Conservation (phyloP, 92 coral and sea anemone species). For the Zoanthus sociatus region DNA sequence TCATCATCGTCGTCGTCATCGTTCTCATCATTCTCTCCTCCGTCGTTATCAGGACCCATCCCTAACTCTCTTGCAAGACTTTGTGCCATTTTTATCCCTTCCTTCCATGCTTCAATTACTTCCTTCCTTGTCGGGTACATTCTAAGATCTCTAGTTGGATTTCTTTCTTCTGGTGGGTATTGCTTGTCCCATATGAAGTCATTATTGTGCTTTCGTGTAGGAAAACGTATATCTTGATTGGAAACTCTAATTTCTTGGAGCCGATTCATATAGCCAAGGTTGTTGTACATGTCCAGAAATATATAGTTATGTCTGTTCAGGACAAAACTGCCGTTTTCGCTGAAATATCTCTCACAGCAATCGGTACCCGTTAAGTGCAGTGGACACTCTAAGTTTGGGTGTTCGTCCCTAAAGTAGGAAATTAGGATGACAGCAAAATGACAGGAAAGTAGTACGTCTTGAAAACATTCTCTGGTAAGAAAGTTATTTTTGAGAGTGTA, state of each 20-base stretch:
- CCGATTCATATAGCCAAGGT: slow-evolving; percentile 67
- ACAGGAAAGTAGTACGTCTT: slow-evolving; percentile 68
- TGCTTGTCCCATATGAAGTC: slow-evolving; percentile 66
- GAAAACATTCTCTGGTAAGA: slow-evolving; percentile 72
- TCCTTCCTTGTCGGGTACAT: slow-evolving; percentile 44
- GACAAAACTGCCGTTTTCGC: slow-evolving; percentile 67
- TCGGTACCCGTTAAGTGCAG: slow-evolving; percentile 64
- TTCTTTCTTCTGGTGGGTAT: slow-evolving; percentile 34
- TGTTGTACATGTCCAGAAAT: slow-evolving; percentile 66
- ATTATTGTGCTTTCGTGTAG: slow-evolving; percentile 54
- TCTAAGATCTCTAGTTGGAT: slow-evolving; percentile 32
- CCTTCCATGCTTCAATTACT: slow-evolving; percentile 46
- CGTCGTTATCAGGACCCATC: slow-evolving; percentile 39
- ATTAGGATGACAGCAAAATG: slow-evolving; percentile 61
- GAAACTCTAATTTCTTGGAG: slow-evolving; percentile 60
- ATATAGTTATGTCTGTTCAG: slow-evolving; percentile 65
- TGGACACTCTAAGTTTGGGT: slow-evolving; percentile 64
- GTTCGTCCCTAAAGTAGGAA: slow-evolving; percentile 65
- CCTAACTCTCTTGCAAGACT: slow-evolving; percentile 53
- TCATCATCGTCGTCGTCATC: slow-evolving; percentile 20
- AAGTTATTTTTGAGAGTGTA: slow-evolving; percentile 53
- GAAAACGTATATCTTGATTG: slow-evolving; percentile 52
- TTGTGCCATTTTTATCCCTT: slow-evolving; percentile 50
- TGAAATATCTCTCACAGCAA: slow-evolving; percentile 65
- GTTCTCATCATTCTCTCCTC: slow-evolving; percentile 3